Evolutionary conservation across 2,113 vertebrate species (phyloP), one percentile per base, ranked within the genome.

Genomic region (Halcyon senegalensis): DNA sequence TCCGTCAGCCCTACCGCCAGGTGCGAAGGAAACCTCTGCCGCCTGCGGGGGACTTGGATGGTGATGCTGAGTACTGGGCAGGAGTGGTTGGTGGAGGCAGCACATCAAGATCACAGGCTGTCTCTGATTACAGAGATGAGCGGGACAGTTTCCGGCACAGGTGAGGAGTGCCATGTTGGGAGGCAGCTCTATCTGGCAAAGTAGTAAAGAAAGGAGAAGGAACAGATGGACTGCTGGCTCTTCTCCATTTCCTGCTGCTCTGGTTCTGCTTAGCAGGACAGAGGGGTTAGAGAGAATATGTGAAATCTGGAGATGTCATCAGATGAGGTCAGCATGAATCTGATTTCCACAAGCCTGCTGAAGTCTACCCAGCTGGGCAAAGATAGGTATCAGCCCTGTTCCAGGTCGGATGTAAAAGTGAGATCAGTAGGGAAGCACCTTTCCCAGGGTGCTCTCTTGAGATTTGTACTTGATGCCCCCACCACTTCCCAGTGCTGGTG

Each of bases 1-100:
- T 99, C 97, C 98, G 98, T 75, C 99, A 99, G 87, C 98, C 99
- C 62, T 99, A 99, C 95, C 98, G 98, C 50, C 99, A 98, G 81
- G 97, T 98, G 62, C 98, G 99, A 81, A 99, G 98, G 97, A 99
- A 99, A 90, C 98, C 98, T 7, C 98, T 99, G 53, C 98, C 99
- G 1, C 95, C 98, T 69, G 98, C 99, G 1, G 96, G 94, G 35
- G 99, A 99, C 94, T 51, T 98, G 41, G 98, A 98, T 17, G 98
- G 98, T 4, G 98, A 98, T 12, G 84, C 98, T 0, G 97, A 98
- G 64, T 97, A 98, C 94, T 98, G 98, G 98, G 95, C 97, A 4
- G 98, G 98, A 10, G 96, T 98, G 68, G 94, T 98, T 0, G 95
- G 96, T 1, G 94, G 97, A 23, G 59, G 91, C 73, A 82, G 98